These are phyloP conservation scores for Hirundichthys speculiger DNA, from an alignment of 2,113 vertebrate genomes.

Conservation along the genomic window DNA sequence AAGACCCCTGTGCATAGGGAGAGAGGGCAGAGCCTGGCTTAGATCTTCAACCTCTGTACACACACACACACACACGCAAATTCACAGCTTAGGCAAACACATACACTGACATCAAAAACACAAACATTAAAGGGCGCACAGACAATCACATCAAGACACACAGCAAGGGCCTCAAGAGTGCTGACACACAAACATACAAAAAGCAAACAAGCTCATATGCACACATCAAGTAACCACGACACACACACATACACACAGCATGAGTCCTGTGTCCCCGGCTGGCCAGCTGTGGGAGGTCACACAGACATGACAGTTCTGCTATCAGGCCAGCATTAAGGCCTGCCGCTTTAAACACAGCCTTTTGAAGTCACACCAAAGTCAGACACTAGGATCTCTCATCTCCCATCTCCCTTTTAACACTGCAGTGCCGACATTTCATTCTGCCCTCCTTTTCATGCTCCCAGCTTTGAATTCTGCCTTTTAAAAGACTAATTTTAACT, in stretches of 20 bases:
- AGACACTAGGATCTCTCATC: conserved; percentile 83
- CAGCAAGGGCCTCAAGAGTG: conserved; percentile 73
- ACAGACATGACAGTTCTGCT: conserved; percentile 75
- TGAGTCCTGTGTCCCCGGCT: conserved; percentile 65
- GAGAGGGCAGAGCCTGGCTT: conserved; percentile 72
- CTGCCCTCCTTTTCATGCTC: conserved; percentile 77
- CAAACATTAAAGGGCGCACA: conserved; percentile 73
- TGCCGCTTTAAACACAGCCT: conserved; percentile 79
- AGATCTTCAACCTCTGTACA: conserved; percentile 73
- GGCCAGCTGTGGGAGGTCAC: conserved; percentile 82
- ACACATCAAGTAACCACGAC: conserved; percentile 56
- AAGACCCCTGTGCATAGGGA: conserved; percentile 68
- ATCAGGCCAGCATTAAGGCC: conserved; percentile 81
- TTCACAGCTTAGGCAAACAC: conserved; percentile 60
- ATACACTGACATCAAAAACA: conserved; percentile 70
- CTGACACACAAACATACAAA: conserved; percentile 70
- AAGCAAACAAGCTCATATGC: conserved; percentile 62
- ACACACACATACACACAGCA: conserved; percentile 36
- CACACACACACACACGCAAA: conserved; percentile 35
- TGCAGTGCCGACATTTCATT: conserved; percentile 80
- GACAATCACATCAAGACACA: conserved; percentile 77
- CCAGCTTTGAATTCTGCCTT: conserved; percentile 78
- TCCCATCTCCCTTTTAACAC: conserved; percentile 81
- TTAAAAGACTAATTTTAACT: conserved; percentile 83
- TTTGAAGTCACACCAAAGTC: conserved; percentile 87